phyloP scores from a whole-genome alignment of 1,140 invertebrate species.

The Anthonomus grandis region DNA sequence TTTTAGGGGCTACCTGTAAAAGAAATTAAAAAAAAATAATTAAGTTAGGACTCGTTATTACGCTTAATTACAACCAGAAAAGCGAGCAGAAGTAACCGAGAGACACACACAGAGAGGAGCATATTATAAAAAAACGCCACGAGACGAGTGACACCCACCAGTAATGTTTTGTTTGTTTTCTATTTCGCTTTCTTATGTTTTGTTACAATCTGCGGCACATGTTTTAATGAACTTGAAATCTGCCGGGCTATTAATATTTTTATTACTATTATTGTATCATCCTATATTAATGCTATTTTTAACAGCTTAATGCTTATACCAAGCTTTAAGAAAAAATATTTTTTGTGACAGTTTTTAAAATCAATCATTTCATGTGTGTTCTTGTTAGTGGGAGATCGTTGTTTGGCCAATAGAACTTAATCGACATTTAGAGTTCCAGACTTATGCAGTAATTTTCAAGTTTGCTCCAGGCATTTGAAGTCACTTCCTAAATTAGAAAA shows the following conservation, averaged over 20 bases:
- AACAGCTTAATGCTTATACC: no score
- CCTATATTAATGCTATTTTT: no score
- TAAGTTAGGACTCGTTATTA: not conserved
- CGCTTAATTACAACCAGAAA: slow-evolving; percentile 6
- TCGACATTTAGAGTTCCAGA: no score
- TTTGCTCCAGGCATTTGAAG: no score
- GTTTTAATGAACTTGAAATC: slow-evolving; percentile 29
- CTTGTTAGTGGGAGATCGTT: no score
- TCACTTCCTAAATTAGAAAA: no score
- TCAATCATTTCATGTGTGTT: no score
- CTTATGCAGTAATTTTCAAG: no score
- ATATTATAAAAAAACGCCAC: slow-evolving; percentile 18
- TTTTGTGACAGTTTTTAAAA: no score
- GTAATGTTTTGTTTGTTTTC: slow-evolving; percentile 30
- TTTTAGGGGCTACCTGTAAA: not conserved
- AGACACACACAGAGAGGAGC: slow-evolving; percentile 23
- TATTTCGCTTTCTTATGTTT: slow-evolving; percentile 27
- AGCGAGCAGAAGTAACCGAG: slow-evolving; percentile 9
- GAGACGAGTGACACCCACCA: slow-evolving; percentile 28
- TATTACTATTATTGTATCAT: slow-evolving; percentile 26
- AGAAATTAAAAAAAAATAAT: not conserved
- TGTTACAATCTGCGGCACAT: slow-evolving; percentile 22
- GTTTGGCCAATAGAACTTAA: no score
- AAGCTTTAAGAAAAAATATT: no score
- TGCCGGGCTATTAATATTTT: slow-evolving; percentile 28